phyloP scores from a whole-genome alignment of 2,113 vertebrate genomes.

The Percina caprodes region DNA sequence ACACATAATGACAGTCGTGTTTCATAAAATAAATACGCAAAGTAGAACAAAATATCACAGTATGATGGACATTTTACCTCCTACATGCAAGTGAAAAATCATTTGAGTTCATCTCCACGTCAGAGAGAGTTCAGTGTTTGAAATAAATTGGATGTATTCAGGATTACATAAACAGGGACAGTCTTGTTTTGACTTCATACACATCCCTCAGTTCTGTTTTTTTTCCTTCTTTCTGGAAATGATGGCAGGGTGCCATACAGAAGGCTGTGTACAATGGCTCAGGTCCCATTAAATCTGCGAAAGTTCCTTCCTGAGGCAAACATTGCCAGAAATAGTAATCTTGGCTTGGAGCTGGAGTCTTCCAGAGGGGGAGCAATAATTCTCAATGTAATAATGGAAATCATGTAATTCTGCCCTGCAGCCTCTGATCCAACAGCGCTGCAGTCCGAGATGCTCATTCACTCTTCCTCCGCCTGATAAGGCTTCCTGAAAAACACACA shows the following conservation, averaged over 20 bases:
- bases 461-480: constrained; percentile 88
- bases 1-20: not conserved
- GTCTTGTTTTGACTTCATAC: constrained; percentile 68
- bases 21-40: not conserved
- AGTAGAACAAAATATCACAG: not conserved
- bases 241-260: constrained; percentile 93
- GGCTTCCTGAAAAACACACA: constrained; percentile 87
- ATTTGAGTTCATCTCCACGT: constrained; percentile 30
- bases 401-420: constrained; percentile 92
- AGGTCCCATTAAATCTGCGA: constrained; percentile 96
- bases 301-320: constrained; percentile 98
- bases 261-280: constrained; percentile 97
- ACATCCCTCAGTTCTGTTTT: constrained; percentile 82
- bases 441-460: constrained; percentile 86
- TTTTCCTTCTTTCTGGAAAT: constrained; percentile 75
- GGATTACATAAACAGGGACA: constrained; percentile 56
- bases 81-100: constrained; percentile 6
- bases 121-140: constrained; percentile 30
- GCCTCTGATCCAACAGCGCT: constrained; percentile 87
- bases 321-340: constrained; percentile 96
- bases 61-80: not conserved
- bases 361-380: constrained; percentile 93
- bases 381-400: constrained; percentile 92
- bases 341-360: constrained; percentile 88
- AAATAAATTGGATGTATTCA: constrained; percentile 47